Evolutionary conservation across 1,140 invertebrate genomes (phyloP), one percentile per base, ranked within the genome.

Genomic region (Apis florea): DNA sequence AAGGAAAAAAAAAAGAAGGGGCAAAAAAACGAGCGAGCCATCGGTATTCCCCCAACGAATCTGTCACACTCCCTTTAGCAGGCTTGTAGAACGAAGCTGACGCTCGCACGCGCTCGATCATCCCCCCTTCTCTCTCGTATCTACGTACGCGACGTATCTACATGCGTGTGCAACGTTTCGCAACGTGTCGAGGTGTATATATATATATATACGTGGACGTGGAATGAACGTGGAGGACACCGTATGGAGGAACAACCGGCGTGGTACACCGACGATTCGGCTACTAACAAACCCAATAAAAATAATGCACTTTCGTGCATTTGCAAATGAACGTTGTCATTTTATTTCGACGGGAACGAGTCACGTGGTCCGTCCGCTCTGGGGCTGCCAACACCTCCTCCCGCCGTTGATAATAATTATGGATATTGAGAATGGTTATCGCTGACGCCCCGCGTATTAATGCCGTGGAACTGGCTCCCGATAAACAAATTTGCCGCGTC

Each of bases 301-400:
- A 92, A 91, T 91, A 90, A 89, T 91, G 87, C 87, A 90, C 83
- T 91, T 90, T 87, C 84, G 81, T 79, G 85, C 86, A 89, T 91
- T 91, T 89, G 89, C 90, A 91, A 91, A 91, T 92, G 87, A 91
- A 92, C 88, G 85, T 89, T 90, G 85, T 90, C 89, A 89, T 91
- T 91, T 90, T 86, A 90, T 91, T 90, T 87, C 83, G 83, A 87
- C 79, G 83, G 77, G 77, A 80, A 86, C 73, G 86, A 85, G 88
- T 85, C 79, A 74, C 88, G 79, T 83, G 88, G 86, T 59, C 31
- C n/a, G 70, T 31, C 31, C 61, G 68, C 86, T 71, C 56, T 67
- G 69, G 71, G 85, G 80, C 83, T 89, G 89, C 80, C 89, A 90
- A 82, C 82, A 63, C 66, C 80, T 75, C 66, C 80, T 75, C 49